A percentile compares a stretch with the other conserved stretches of the same genome.
phyloP scores from a whole-genome alignment of 2,797 vertebrate species.

The Sebastes trivittatus region DNA sequence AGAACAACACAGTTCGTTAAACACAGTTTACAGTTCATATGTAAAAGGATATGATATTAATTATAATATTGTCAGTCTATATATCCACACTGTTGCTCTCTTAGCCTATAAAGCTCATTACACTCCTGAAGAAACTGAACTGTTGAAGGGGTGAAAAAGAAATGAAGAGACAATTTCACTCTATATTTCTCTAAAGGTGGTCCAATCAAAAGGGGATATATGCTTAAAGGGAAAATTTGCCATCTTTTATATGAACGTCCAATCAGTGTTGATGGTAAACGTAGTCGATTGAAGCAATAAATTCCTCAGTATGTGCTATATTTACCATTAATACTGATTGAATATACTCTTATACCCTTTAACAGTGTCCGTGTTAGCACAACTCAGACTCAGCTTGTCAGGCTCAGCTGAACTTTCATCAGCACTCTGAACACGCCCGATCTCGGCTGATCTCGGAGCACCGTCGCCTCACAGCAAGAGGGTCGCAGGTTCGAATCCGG shows the following conservation, averaged over 20 bases:
- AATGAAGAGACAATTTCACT: neutral
- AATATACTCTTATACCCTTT: neutral
- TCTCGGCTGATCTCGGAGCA: too few species aligned
- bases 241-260: too few species aligned
- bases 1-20: neutral
- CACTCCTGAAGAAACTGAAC: neutral
- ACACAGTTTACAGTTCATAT: neutral
- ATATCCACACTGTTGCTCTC: neutral
- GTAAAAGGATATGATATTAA: neutral
- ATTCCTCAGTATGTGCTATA: too few species aligned
- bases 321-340: neutral
- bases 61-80: neutral
- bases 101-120: neutral
- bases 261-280: too few species aligned
- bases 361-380: neutral
- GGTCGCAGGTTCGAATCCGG: too few species aligned
- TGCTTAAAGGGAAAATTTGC: too few species aligned
- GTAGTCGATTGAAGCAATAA: too few species aligned
- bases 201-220: neutral
- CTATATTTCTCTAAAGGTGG: too few species aligned
- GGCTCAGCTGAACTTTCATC: neutral
- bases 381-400: neutral
- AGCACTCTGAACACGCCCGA: too few species aligned
- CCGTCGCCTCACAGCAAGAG: too few species aligned
- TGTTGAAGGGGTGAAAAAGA: neutral